Conservation (phyloP, 35 echinoderm and acorn worm genomes). For the Hemicentrotus pulcherrimus region DNA sequence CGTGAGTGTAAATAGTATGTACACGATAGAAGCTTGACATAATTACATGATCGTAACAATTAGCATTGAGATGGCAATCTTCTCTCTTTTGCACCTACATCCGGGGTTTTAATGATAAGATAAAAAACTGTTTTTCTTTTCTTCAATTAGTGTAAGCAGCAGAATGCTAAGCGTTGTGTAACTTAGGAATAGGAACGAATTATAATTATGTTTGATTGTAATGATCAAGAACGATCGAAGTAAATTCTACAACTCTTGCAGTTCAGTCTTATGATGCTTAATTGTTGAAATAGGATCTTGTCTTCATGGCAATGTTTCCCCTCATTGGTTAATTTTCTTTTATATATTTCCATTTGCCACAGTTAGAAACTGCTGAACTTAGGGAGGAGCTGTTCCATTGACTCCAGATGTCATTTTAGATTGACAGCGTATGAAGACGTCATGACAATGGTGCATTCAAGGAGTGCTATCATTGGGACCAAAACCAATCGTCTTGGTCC, state of each 20-base stretch:
- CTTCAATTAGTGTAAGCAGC: no score
- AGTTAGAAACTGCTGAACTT: background rate
- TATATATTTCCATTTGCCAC: background rate
- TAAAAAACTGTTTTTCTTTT: no score
- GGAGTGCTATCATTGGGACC: background rate
- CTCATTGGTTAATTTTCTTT: background rate
- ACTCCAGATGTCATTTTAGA: background rate
- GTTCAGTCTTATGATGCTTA: no score
- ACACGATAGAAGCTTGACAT: background rate
- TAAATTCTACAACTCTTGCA: no score
- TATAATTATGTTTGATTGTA: no score
- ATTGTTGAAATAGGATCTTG: no score
- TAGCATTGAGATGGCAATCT: background rate
- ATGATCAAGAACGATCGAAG: no score
- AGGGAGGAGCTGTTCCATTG: background rate
- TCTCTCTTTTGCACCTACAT: no score
- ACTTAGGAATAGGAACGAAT: no score
- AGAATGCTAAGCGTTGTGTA: no score
- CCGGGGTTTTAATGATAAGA: no score
- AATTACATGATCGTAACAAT: background rate
- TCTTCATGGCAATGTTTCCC: background rate
- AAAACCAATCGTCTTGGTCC: background rate
- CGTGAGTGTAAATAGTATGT: background rate
- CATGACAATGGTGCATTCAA: constrained; percentile 11
- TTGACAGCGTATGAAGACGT: background rate